A percentile compares a stretch with the other conserved stretches of the same genome.
phyloP scores from a whole-genome alignment of 2,113 vertebrate genomes.

The Pycnonotus jocosus region DNA sequence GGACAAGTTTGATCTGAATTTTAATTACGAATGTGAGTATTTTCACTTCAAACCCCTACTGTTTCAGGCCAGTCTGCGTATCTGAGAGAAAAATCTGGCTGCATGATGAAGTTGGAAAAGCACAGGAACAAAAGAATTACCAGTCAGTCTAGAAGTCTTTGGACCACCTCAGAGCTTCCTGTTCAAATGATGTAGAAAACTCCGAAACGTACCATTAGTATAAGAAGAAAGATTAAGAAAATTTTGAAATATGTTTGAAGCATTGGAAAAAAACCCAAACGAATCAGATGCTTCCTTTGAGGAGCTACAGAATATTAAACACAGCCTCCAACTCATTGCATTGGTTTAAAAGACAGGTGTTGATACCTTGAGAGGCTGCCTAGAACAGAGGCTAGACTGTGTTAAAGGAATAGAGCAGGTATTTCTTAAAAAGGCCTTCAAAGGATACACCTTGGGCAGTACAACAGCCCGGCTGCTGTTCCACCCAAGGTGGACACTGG shows the following conservation, averaged over 20 bases:
- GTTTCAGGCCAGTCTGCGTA: background rate
- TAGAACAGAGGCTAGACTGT: no score
- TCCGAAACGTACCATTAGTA: background rate
- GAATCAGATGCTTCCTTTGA: background rate
- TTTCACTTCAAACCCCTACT: background rate
- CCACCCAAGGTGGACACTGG: fast-evolving
- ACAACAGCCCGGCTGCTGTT: background rate
- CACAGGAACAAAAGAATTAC: background rate
- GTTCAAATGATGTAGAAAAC: background rate
- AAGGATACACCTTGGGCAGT: background rate
- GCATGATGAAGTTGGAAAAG: background rate
- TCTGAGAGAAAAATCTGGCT: background rate
- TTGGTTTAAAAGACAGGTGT: background rate
- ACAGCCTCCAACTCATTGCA: background rate
- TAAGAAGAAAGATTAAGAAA: background rate
- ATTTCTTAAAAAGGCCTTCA: background rate
- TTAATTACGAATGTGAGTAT: background rate
- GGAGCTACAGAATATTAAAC: background rate
- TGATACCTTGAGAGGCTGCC: background rate
- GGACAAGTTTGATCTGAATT: background rate
- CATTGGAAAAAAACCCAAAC: background rate
- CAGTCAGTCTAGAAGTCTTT: background rate
- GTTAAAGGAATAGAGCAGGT: background rate
- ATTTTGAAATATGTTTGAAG: background rate
- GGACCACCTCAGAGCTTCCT: background rate